A percentile compares a stretch with the other conserved stretches of the same genome.
Evolutionary conservation across 2,888 invertebrate genomes (phyloP).

Genomic region (Eledona agricola): DNA sequence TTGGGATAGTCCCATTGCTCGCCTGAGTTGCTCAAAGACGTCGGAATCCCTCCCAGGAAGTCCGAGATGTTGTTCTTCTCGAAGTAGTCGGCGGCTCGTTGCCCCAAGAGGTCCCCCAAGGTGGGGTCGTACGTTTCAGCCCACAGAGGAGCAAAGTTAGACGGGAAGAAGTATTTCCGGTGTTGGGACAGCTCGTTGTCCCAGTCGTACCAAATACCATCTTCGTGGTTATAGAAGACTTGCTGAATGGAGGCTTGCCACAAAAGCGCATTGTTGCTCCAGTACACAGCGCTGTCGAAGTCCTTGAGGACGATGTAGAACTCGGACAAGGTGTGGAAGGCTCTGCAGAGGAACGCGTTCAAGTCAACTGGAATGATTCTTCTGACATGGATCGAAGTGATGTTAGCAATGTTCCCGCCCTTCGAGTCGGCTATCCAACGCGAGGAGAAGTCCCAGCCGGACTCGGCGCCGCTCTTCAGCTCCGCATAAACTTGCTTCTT

Average conservation of each 20-base stretch:
- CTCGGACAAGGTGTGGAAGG: conserved; percentile 70
- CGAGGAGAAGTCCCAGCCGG: conserved; percentile 88
- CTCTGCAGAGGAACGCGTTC: conserved; percentile 78
- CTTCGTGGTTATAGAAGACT: conserved; percentile 78
- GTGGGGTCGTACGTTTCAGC: conserved; percentile 58
- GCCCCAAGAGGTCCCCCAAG: conserved; percentile 58
- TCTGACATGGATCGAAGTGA: conserved; percentile 72
- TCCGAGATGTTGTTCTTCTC: conserved; percentile 60
- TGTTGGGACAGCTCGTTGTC: conserved; percentile 67
- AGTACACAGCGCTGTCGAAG: conserved; percentile 63
- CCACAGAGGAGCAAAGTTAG: conserved; percentile 80
- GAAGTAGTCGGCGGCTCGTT: conserved; percentile 67
- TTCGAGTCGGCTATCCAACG: conserved; percentile 76
- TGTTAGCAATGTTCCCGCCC: conserved; percentile 66
- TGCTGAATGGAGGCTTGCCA: conserved; percentile 71
- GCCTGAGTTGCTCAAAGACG: conserved; percentile 70
- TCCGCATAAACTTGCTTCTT: conserved; percentile 68
- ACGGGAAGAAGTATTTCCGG: conserved; percentile 74
- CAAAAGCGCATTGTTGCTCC: conserved; percentile 65
- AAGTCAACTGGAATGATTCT: conserved; percentile 84
- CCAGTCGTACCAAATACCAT: conserved; percentile 84
- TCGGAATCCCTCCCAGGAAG: conserved; percentile 74
- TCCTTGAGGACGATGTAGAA: conserved; percentile 62
- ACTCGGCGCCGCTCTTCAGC: conserved; percentile 64
- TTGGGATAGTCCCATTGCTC: conserved; percentile 87